Evolutionary conservation across 2,888 invertebrate species (phyloP).

Genomic region (Spatulosminthurus flaviceps): DNA sequence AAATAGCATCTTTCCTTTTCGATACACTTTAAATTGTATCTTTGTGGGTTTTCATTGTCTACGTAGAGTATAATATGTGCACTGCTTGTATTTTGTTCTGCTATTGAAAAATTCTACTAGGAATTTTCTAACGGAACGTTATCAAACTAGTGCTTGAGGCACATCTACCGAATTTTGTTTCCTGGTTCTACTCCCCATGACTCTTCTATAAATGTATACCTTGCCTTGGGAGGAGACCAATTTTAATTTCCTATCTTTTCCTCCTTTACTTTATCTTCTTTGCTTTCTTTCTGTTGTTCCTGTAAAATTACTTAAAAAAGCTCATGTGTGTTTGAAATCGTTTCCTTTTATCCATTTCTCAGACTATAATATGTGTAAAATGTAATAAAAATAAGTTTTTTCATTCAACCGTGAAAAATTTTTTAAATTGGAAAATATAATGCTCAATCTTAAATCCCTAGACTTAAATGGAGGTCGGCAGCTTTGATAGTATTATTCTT

Average conservation of each 20-base stretch:
- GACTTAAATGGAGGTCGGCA: too few relatives aligned
- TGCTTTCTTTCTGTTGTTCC: too few relatives aligned
- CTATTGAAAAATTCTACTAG: neutral
- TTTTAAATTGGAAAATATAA: too few relatives aligned
- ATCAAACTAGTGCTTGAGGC: constrained; percentile 10
- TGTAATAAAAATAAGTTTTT: too few relatives aligned
- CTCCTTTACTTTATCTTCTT: neutral
- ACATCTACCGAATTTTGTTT: constrained; percentile 1
- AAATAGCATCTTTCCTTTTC: neutral
- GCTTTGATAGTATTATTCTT: too few relatives aligned
- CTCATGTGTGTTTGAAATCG: neutral
- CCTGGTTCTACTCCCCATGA: neutral
- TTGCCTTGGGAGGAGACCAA: neutral
- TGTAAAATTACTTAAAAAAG: neutral
- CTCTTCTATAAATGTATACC: neutral
- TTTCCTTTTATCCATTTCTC: too few relatives aligned
- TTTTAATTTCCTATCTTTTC: neutral
- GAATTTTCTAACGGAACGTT: neutral
- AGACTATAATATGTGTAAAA: too few relatives aligned
- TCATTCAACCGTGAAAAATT: too few relatives aligned
- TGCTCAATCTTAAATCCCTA: too few relatives aligned
- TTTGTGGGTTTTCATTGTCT: neutral
- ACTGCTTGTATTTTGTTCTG: neutral
- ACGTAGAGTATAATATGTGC: neutral
- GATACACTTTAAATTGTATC: neutral